These are phyloP conservation scores for Cantharis nigra DNA, from an alignment of 2,888 invertebrate genomes.

Conservation along the genomic window DNA sequence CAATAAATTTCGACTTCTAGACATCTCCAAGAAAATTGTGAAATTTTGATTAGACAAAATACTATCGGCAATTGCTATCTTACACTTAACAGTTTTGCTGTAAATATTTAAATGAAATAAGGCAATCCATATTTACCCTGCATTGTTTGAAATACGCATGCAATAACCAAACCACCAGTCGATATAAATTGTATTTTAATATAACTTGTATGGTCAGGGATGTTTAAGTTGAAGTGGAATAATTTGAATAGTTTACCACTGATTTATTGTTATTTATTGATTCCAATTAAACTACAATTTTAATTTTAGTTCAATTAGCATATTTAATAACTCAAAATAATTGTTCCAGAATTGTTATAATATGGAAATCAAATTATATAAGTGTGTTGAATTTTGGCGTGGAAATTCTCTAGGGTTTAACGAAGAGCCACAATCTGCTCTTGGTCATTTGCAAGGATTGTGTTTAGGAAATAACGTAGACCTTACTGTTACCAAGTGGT, in stretches of 20 bases:
- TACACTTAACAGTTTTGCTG: too few species aligned
- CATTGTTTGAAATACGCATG: too few species aligned
- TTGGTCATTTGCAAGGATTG: slow-evolving; percentile 27
- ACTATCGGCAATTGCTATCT: too few species aligned
- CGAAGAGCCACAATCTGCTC: slow-evolving; percentile 6
- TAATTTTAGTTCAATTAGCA: neutral
- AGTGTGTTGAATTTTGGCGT: neutral
- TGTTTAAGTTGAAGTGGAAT: neutral
- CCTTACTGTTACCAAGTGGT: slow-evolving; percentile 24
- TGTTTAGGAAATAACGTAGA: slow-evolving; percentile 20
- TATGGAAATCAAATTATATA: slow-evolving; percentile 2
- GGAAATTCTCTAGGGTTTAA: slow-evolving; percentile 4
- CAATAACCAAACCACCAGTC: neutral
- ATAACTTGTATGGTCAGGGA: neutral
- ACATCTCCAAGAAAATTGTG: too few species aligned
- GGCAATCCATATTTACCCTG: too few species aligned
- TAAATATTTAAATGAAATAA: too few species aligned
- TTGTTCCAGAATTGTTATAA: neutral
- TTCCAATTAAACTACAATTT: neutral
- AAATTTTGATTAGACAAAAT: too few species aligned
- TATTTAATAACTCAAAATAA: neutral
- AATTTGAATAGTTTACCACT: neutral
- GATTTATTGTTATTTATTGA: neutral
- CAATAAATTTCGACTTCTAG: too few species aligned
- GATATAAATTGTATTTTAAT: neutral